These are phyloP conservation scores for Oligia strigilis DNA, from an alignment of 2,888 invertebrate species.

Conservation along the genomic window DNA sequence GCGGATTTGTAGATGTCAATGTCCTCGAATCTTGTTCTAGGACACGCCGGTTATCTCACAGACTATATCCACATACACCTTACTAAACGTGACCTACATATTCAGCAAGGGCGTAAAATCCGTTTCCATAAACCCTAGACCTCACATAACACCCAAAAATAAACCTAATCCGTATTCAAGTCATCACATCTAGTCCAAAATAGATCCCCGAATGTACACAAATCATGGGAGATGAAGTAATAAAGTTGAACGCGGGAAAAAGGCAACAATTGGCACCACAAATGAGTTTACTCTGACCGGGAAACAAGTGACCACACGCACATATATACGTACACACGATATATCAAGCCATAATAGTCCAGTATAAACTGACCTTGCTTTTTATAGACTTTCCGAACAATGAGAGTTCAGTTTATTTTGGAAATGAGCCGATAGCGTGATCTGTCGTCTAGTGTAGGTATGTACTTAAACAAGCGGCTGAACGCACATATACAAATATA, in stretches of 20 bases:
- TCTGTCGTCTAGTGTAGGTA: background rate
- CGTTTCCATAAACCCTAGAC: background rate
- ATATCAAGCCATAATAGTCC: background rate
- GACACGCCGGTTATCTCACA: background rate
- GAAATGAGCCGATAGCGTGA: background rate
- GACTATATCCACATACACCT: background rate
- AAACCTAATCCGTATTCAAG: conserved; percentile 3
- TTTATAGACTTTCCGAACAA: background rate
- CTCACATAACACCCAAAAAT: background rate
- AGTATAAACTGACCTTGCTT: background rate
- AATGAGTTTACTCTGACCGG: conserved; percentile 58
- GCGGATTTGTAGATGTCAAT: background rate
- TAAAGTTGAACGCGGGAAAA: conserved; percentile 45
- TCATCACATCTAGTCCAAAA: conserved; percentile 22
- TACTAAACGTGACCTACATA: background rate
- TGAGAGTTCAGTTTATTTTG: background rate
- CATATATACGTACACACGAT: background rate
- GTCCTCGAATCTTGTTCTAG: background rate
- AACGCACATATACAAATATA: background rate
- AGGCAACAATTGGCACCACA: conserved; percentile 47
- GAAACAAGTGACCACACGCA: conserved; percentile 30
- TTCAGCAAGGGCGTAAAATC: background rate
- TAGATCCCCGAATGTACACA: conserved; percentile 44
- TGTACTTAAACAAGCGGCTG: background rate
- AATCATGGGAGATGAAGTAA: conserved; percentile 54